Base-by-base conservation (phyloP, 2,797 vertebrate species). In the Melopsittacus undulatus region DNA sequence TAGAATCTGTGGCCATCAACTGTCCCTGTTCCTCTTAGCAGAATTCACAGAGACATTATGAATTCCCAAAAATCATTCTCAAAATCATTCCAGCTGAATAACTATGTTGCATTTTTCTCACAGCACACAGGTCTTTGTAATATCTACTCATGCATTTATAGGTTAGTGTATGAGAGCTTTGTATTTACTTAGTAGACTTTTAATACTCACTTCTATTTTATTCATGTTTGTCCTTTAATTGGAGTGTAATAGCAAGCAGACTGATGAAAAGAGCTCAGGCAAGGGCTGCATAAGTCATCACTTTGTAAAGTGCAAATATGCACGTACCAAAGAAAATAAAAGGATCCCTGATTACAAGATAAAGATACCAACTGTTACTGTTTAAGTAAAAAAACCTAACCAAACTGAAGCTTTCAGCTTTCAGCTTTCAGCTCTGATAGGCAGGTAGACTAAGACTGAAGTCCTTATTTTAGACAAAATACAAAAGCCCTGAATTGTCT, bases 301-400 rank as follows among this genome's bases (percentile, higher is more conserved):
- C 27, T 78, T 91, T 49, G 32, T 22, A 83, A 70, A 86, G 13
- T 59, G 32, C 21, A 57, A 79, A 46, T 36, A 57, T 10, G 16
- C 11, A 30, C 0, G 0, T 49, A 56, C 2, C 45, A 69, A 52
- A 38, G 5, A 9, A 51, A 15, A 5, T 43, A 61, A 67, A 51
- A 70, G 9, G 4, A 66, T 22, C 1, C 13, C 38, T 66, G 36
- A 46, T 69, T 75, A 56, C 19, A 75, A 75, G 23, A 64, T 19
- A 92, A 86, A 83, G 67, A 63, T 6, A 69, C 11, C 49, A 91
- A n/a, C 9, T 78, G 23, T 34, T 62, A 42, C 12, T 48, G 18
- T 23, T 56, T 43, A 46, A 30, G 15, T 34, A 2, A 54, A 74
- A 76, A 57, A 40, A 17, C 10, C 1, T 14, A 49, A 40, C 13